Evolutionary conservation across 2,113 vertebrate genomes (phyloP), one percentile per base, ranked within the genome.

Genomic region (Hoplias malabaricus): DNA sequence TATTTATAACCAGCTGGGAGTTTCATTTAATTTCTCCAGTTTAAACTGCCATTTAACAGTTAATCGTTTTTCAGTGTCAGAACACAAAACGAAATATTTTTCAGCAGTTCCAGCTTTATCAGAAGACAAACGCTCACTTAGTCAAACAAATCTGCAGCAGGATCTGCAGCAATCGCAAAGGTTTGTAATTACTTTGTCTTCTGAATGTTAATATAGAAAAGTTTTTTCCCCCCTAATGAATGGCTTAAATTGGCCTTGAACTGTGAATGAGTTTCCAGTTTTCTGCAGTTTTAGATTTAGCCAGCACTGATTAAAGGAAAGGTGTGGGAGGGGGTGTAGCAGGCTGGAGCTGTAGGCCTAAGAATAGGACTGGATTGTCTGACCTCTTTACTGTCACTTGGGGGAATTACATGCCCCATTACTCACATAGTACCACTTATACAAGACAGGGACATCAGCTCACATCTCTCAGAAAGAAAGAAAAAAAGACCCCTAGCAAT

Each of bases 381-480:
- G 40, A 21, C 69, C 33, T 25, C 69, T 72, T 71, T 66, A 75
- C 48, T 75, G 67, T 63, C 73, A 65, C 54, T 48, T 50, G n/a
- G 38, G 69, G 69, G 73, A 48, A 78, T 77, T 68, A 31, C 75
- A 78, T 67, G 66, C 69, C 42, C 63, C 63, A 69, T 82, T 77
- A 69, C 69, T 82, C 69, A 50, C 46, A 25, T 34, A 31, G 75
- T 25, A 73, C 62, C 68, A 53, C 68, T 74, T 68, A 12, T 77
- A 73, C 54, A 78, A 66, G 71, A 57, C 76, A 78, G 46, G 38
- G 48, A 75, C 65, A 63, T 46, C 53, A 62, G 75, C 13, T 74
- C 16, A 48, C 76, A 75, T 75, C 38, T 75, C 31, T 43, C 68
- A 59, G 53, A 73, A 11, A 27, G 72, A 54, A 63, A 36, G 69